Evolutionary conservation across 2,797 vertebrate species (phyloP), one percentile per base, ranked within the genome.

Genomic region (Chelonia mydas): DNA sequence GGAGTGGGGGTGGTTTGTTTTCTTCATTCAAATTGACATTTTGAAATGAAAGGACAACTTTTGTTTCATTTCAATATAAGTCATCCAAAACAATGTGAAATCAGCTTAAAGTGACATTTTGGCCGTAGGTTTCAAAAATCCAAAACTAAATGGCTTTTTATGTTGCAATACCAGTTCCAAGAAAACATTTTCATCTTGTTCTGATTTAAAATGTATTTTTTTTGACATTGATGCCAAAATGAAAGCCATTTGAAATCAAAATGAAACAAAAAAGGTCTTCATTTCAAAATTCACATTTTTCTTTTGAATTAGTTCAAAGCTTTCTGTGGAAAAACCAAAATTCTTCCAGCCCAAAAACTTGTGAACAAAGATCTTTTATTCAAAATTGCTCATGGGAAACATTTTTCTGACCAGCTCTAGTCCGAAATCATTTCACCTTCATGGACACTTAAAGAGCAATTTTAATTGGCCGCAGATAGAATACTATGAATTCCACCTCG

Each of bases 381-480:
- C 89, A 65, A 96, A 87, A 16, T 21, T 61, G 47, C 86, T 89
- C 84, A 88, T 90, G 65, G 93, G 89, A 89, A 81, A 25, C 86
- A 59, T 93, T 95, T 94, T 95, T 95, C 94, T 90, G 54, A 95
- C 41, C 74, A 91, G 88, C 68, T 87, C 84, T 55, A 91, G 45
- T 86, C 49, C 87, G 91, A 96, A 92, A 96, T 94, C 11, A 89
- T 94, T 96, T 97, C 45, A 82, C 87, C 86, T 86, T 80, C 6
- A 21, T 89, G 17, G 41, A 72, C 37, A 90, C 55, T 94, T 86
- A 41, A 41, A 93, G 94, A 95, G 91, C 37, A 19, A 2, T 3
- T 6, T 95, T n/a, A 50, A 13, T 94, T 88, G 25, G 45, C 91
- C 77, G 1, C 33, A 94, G 88, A 54, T 37, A 84, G 74, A 49